Base-by-base conservation (phyloP, 2,888 invertebrate genomes). In the Laspeyria flexula region DNA sequence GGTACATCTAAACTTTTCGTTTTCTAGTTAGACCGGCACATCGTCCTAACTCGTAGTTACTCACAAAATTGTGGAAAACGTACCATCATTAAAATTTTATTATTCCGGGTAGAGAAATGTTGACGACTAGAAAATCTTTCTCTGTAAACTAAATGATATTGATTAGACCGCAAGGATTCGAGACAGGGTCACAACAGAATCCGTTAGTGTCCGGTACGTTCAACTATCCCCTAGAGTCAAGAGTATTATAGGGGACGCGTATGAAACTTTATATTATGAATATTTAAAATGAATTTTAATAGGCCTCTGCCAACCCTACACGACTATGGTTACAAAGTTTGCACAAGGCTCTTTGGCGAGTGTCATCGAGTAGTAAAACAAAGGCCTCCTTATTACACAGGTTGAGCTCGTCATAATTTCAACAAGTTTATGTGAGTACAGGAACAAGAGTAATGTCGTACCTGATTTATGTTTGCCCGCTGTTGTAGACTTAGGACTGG, bases 291-390 rank as follows among this genome's bases (percentile, higher is more conserved):
- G 27, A 45, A 55, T 55, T 49, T 41, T 43, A 46, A 45, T 43
- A 31, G 11, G 42, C 10, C 39, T 29, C 33, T 43, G 46, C 34
- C 55, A 62, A 40, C 60, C 62, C 62, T 62, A 42, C 43, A 5
- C 29, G 37, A 12, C 40, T 41, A 43, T 34, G 56, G 45, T 58
- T 55, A 55, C 57, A 69, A 68, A 68, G 53, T 68, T 62, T 48
- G 45, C 55, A 31, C 65, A 40, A 49, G 52, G 37, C 58, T 48
- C 51, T 41, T 45, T 42, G 38, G 59, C 50, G 71, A 72, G 65
- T 76, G 76, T 69, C 71, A 67, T 71, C 68, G 64, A 59, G 65
- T 64, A 74, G 68, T 75, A 69, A 69, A 73, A 74, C 75, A 75
- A 69, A 75, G 60, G 64, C 50, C 56, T 61, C 65, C 64, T 57